Percentiles rank a stretch among this genome's conserved stretches.
phyloP scores from a whole-genome alignment of 2,888 invertebrate genomes.

The Melitaea athalia region DNA sequence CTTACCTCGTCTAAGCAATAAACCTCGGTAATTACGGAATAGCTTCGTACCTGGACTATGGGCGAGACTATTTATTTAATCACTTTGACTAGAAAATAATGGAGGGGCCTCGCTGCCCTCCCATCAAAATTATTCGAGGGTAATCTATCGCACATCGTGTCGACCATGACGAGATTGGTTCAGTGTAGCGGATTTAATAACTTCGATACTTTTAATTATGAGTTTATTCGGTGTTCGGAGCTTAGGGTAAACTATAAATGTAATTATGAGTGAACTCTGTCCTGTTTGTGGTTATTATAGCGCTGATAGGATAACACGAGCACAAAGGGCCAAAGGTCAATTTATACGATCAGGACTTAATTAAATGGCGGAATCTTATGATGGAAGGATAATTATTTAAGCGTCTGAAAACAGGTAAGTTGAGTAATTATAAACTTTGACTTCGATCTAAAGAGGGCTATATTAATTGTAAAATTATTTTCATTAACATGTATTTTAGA shows the following conservation, averaged over 20 bases:
- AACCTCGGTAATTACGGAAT: slow-evolving; percentile 78
- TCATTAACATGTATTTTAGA: background rate
- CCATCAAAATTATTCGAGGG: slow-evolving; percentile 56
- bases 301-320: slow-evolving; percentile 12
- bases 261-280: slow-evolving; percentile 5
- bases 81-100: slow-evolving; percentile 81
- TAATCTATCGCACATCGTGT: slow-evolving; percentile 62
- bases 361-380: slow-evolving; percentile 5
- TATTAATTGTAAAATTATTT: background rate
- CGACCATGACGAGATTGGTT: slow-evolving; percentile 53
- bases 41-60: slow-evolving; percentile 64
- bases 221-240: slow-evolving; percentile 14
- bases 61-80: slow-evolving; percentile 79
- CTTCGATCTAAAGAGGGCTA: background rate
- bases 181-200: slow-evolving; percentile 59
- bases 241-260: slow-evolving; percentile 15
- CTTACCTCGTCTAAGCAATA: slow-evolving; percentile 68
- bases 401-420: background rate
- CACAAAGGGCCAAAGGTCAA: slow-evolving; percentile 10
- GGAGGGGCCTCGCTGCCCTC: slow-evolving; percentile 55
- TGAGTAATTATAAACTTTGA: background rate
- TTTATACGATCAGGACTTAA: slow-evolving; percentile 12
- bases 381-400: slow-evolving; percentile 6
- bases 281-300: slow-evolving; percentile 4
- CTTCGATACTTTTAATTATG: slow-evolving; percentile 42